A percentile compares a stretch with the other conserved stretches of the same genome.
Evolutionary conservation across 2,797 vertebrate genomes (phyloP).

Genomic region (Phataginus tricuspis): DNA sequence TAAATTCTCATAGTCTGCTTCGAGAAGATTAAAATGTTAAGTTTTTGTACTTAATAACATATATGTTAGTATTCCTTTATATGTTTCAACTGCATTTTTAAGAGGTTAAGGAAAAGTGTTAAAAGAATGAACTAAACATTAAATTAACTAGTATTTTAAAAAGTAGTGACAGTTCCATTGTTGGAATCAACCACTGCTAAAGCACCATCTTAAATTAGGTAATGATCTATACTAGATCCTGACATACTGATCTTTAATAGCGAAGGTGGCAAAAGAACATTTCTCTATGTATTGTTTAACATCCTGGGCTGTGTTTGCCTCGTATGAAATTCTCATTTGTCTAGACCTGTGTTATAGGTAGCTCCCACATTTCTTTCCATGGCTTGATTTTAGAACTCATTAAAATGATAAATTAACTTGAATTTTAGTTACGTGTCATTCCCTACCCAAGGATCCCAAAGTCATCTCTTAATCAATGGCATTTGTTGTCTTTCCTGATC

Average conservation of each 20-base stretch:
- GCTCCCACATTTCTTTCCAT: background rate
- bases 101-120: background rate
- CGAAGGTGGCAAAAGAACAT: background rate
- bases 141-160: background rate
- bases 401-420: background rate
- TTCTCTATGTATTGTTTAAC: background rate
- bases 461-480: background rate
- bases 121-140: background rate
- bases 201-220: background rate
- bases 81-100: background rate
- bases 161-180: background rate
- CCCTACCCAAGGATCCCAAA: background rate
- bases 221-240: background rate
- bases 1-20: background rate
- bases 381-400: constrained; percentile 34
- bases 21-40: background rate
- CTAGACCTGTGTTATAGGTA: background rate
- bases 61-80: background rate
- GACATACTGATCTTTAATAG: background rate
- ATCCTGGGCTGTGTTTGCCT: background rate
- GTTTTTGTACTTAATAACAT: background rate
- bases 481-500: background rate
- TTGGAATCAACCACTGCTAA: background rate
- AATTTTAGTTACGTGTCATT: background rate
- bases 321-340: constrained; percentile 16